Evolutionary conservation across 2,113 vertebrate species (phyloP), one percentile per base, ranked within the genome.

Genomic region (Hymenochirus boettgeri): DNA sequence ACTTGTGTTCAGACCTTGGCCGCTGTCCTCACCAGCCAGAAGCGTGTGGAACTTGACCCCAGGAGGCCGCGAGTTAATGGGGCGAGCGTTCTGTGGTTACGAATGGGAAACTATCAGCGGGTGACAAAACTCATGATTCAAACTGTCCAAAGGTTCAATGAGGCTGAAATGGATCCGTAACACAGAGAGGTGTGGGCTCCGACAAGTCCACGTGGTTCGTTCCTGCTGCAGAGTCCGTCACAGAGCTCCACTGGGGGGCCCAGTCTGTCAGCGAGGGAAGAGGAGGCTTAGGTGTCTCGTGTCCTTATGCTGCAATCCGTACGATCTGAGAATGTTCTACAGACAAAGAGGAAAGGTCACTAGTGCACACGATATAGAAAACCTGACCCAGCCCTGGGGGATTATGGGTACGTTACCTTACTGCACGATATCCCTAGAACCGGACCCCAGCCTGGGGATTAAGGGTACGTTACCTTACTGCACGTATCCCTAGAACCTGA

Each of bases 261-360:
- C 52, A 52, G 70, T 29, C 29, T 22, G 5, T 9, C 22, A 7
- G 3, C 11, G 22, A 17, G n/a, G n/a, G 25, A 4, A 4, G 23
- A 11, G 62, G 37, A 3, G 59, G 73, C 71, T 88, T 92, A 95
- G 84, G 93, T 94, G 83, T n/a, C 87, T 88, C 51, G 87, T 89
- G 72, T 92, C 92, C 81, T 89, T 89, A 86, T 92, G 92, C 84
- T 94, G 91, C 82, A 86, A 80, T n/a, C 77, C 95, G 85, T 81
- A 88, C 85, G 86, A 93, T 88, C 83, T 93, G 95, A 84, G 95
- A 95, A 97, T 93, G 80, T 97, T 97, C 95, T 97, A 89, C 29
- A 88, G 63, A 82, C 62, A 87, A 12, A 22, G 13, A 48, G 6
- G 19, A 21, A 23, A 22, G 39, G 39, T 42, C 15, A 35, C 10